Evolutionary conservation across 35 echinoderm and acorn worm species (phyloP).

Genomic region (Acanthaster planci): DNA sequence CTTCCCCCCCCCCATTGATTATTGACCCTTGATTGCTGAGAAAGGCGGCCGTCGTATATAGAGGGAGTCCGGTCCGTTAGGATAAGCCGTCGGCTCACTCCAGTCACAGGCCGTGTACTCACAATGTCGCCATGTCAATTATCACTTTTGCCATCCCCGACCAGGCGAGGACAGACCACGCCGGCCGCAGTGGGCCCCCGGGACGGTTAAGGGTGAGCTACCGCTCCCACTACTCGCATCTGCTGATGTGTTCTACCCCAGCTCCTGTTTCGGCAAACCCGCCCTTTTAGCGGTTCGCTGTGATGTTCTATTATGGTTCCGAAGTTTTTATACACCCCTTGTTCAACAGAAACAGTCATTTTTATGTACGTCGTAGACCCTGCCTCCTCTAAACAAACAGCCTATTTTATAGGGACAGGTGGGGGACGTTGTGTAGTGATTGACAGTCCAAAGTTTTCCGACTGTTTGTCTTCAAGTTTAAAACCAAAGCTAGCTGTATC

Average conservation of each 20-base stretch:
- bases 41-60: background rate
- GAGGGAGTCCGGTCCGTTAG: background rate
- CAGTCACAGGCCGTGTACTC: constrained; percentile 15
- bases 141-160: constrained; percentile 12
- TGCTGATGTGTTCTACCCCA: background rate
- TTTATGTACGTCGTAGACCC: background rate
- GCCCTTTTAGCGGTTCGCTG: too few relatives aligned
- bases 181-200: constrained; percentile 5
- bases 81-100: background rate
- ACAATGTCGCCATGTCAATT: constrained; percentile 33
- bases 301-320: too few relatives aligned
- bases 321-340: background rate
- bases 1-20: background rate
- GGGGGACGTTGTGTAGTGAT: background rate
- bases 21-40: background rate
- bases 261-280: too few relatives aligned
- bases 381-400: constrained; percentile 15
- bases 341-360: background rate
- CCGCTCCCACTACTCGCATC: background rate
- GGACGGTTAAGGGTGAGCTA: background rate
- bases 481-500: too few relatives aligned
- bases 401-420: background rate
- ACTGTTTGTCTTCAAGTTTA: too few relatives aligned
- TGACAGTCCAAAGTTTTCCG: background rate
- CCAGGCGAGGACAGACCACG: constrained; percentile 15